Percentiles rank a stretch among this genome's conserved stretches.
phyloP scores from a whole-genome alignment of 2,888 invertebrate genomes.

The Rhodophaea formosa region DNA sequence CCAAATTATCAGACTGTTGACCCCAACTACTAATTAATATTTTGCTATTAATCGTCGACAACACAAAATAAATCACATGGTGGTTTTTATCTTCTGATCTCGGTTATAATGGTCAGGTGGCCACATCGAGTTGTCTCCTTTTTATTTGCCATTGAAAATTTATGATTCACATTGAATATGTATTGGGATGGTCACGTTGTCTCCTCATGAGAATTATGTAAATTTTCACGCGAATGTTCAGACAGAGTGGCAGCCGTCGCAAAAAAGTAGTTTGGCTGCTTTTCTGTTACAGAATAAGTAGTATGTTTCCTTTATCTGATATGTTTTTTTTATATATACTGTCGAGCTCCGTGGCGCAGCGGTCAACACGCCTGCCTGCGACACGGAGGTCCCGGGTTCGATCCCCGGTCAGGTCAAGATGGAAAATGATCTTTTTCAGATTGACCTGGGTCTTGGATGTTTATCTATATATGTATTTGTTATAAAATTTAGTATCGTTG shows the following conservation, averaged over 20 bases:
- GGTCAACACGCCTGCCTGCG: too few relatives aligned
- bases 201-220: slow-evolving; percentile 54
- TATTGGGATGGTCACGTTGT: slow-evolving; percentile 58
- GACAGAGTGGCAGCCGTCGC: slow-evolving; percentile 69
- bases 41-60: slow-evolving; percentile 54
- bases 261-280: slow-evolving; percentile 14
- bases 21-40: slow-evolving; percentile 64
- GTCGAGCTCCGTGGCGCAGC: too few relatives aligned
- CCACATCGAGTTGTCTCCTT: slow-evolving; percentile 45
- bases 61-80: slow-evolving; percentile 58
- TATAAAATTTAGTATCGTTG: too few relatives aligned
- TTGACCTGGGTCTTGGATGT: too few relatives aligned
- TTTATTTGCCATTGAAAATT: slow-evolving; percentile 61
- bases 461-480: too few relatives aligned
- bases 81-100: slow-evolving; percentile 51
- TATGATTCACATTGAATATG: slow-evolving; percentile 56
- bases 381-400: too few relatives aligned
- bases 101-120: slow-evolving; percentile 56
- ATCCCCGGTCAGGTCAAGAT: too few relatives aligned
- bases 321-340: not conserved
- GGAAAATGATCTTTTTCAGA: too few relatives aligned
- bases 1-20: slow-evolving; percentile 54
- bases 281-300: not conserved
- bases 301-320: not conserved
- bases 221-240: slow-evolving; percentile 55